Conservation (phyloP, 2,888 invertebrate genomes). For the Asteroscopus sphinx region DNA sequence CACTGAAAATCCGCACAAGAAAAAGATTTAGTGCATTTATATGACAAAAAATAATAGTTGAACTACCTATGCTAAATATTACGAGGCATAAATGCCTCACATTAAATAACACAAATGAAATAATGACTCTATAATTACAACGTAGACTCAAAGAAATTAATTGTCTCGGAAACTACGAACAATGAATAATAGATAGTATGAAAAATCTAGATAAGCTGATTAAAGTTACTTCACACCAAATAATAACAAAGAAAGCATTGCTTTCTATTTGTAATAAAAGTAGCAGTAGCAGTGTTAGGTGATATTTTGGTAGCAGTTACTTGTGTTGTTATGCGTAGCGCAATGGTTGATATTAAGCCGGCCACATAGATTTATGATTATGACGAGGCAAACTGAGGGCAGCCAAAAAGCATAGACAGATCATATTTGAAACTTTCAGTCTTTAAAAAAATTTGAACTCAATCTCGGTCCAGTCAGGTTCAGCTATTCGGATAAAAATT, state of each 20-base stretch:
- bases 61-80: no score
- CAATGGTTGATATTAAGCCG: slow-evolving; percentile 18
- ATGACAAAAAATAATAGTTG: no score
- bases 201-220: slow-evolving; percentile 48
- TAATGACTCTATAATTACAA: slow-evolving; percentile 25
- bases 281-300: slow-evolving; percentile 8
- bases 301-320: slow-evolving; percentile 9
- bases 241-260: slow-evolving; percentile 11
- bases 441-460: no score
- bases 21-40: no score
- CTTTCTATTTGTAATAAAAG: slow-evolving; percentile 25
- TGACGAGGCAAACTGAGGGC: no score
- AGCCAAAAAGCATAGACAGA: no score
- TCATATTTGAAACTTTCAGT: no score
- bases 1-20: no score
- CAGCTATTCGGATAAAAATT: no score
- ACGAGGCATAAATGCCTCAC: neutral
- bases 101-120: slow-evolving; percentile 12
- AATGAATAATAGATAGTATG: slow-evolving; percentile 38
- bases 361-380: no score
- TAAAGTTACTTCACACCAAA: slow-evolving; percentile 21
- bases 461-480: no score
- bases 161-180: slow-evolving; percentile 39
- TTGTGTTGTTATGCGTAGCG: slow-evolving; percentile 4
- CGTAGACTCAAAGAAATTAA: slow-evolving; percentile 32